Evolutionary conservation across 2,888 invertebrate species (phyloP).

Genomic region (Encarsia formosa): DNA sequence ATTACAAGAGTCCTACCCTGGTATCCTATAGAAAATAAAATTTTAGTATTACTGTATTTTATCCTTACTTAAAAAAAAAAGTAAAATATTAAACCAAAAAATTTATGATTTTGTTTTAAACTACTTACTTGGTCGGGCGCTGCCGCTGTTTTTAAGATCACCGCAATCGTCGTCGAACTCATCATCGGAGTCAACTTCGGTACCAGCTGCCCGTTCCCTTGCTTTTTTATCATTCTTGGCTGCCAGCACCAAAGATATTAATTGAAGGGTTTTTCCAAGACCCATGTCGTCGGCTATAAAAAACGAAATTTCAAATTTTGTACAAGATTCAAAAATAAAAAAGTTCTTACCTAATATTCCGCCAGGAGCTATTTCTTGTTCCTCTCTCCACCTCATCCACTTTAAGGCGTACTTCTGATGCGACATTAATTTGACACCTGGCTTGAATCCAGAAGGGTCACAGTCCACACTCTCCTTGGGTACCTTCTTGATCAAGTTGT

Average conservation of each 20-base stretch:
- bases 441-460: slow-evolving; percentile 59
- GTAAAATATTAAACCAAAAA: background rate
- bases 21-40: slow-evolving; percentile 35
- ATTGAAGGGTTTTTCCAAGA: slow-evolving; percentile 72
- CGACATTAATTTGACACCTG: slow-evolving; percentile 66
- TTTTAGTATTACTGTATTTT: too few species aligned
- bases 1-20: slow-evolving; percentile 78
- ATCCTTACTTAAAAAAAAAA: slow-evolving; percentile 46
- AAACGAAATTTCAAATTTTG: background rate
- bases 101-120: background rate
- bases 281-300: slow-evolving; percentile 68
- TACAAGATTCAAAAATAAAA: background rate
- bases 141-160: background rate
- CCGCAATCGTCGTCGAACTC: slow-evolving; percentile 3
- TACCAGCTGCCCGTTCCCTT: slow-evolving; percentile 34
- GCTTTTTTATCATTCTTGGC: slow-evolving; percentile 55
- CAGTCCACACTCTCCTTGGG: slow-evolving; percentile 60
- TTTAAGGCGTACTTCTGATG: slow-evolving; percentile 79
- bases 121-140: background rate
- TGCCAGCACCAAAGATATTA: slow-evolving; percentile 66
- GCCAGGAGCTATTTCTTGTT: slow-evolving; percentile 71
- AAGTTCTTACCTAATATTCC: slow-evolving; percentile 62
- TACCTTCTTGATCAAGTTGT: slow-evolving; percentile 62
- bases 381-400: slow-evolving; percentile 83
- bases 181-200: slow-evolving; percentile 6